Evolutionary conservation across 2,888 invertebrate genomes (phyloP), one percentile per base, ranked within the genome.

Genomic region (Melangyna quadrimaculata): DNA sequence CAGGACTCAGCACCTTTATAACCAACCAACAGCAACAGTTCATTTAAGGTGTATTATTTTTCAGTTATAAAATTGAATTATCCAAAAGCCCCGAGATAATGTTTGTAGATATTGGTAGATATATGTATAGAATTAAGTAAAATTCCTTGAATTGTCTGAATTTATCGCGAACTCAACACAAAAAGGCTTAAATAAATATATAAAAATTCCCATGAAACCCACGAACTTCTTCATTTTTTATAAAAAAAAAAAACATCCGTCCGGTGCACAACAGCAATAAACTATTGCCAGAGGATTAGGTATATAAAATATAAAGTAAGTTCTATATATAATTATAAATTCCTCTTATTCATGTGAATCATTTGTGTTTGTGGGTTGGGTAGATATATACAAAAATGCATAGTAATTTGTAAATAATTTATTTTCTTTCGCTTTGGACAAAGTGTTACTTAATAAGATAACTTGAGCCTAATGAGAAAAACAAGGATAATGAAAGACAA

Each of bases 361-460:
- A n/a, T n/a, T n/a, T n/a, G 19, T 43, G 29, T 32, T 37, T 24
- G 8, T 61, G 29, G 8, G 12, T 48, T 5, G 0, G 10, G 4
- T n/a, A n/a, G n/a, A 9, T 45, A 35, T 17, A 27, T 43, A 27
- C 27, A 71, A 29, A 78, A 27, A 67, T 40, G 71, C 29, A 72
- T 24, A 67, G 67, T 67, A 22, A 65, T 61, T 70, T 37, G 57
- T 59, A 71, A 75, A 80, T 79, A 80, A 80, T 75, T 70, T 75
- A 79, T 71, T 75, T 75, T 45, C 14, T 70, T 71, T 65, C 35
- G 37, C 55, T 57, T n/a, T 71, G 70, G 65, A 79, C 65, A 79
- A 79, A 79, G 51, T 79, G 65, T 79, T 79, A 79, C 84, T 80
- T 84, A 82, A 75, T 65, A 75, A 75, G 80, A 79, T 79, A 84